Evolutionary conservation across 2,888 invertebrate genomes (phyloP).

Genomic region (Chironomus riparius): DNA sequence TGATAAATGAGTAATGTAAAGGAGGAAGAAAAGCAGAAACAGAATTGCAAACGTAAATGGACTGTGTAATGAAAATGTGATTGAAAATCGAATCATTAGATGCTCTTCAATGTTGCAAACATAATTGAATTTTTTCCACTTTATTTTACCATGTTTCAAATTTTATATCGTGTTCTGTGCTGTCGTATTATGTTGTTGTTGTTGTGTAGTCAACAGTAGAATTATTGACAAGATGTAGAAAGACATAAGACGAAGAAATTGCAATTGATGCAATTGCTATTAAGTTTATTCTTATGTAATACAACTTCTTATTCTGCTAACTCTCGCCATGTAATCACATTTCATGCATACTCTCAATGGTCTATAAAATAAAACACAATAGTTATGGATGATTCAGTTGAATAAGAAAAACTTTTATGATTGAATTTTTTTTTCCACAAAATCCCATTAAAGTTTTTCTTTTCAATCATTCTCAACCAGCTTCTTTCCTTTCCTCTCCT

Average conservation of each 20-base stretch:
- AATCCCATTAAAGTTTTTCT: slow-evolving; percentile 7
- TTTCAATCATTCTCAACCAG: background rate
- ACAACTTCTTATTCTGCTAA: background rate
- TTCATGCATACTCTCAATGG: too few relatives aligned
- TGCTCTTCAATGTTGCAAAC: slow-evolving; percentile 15
- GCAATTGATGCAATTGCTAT: background rate
- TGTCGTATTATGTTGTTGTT: too few relatives aligned
- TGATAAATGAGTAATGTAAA: background rate
- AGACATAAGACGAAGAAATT: background rate
- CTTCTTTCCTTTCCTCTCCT: background rate
- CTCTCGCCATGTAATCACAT: background rate
- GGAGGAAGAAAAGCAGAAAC: background rate
- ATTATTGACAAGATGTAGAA: background rate
- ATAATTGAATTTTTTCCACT: slow-evolving; percentile 10
- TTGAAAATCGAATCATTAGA: slow-evolving; percentile 19
- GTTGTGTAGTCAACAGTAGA: too few relatives aligned
- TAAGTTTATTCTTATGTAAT: slow-evolving; percentile 5
- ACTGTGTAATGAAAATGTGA: slow-evolving; percentile 22
- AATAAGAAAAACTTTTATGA: slow-evolving; percentile 13
- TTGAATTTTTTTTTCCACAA: slow-evolving; percentile 3
- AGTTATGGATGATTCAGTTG: background rate
- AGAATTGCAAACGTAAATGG: slow-evolving; percentile 1
- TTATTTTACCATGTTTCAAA: background rate
- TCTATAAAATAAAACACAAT: too few relatives aligned
- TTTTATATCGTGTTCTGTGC: background rate